Evolutionary conservation across 2,888 invertebrate genomes (phyloP).

Genomic region (Encarsia formosa): DNA sequence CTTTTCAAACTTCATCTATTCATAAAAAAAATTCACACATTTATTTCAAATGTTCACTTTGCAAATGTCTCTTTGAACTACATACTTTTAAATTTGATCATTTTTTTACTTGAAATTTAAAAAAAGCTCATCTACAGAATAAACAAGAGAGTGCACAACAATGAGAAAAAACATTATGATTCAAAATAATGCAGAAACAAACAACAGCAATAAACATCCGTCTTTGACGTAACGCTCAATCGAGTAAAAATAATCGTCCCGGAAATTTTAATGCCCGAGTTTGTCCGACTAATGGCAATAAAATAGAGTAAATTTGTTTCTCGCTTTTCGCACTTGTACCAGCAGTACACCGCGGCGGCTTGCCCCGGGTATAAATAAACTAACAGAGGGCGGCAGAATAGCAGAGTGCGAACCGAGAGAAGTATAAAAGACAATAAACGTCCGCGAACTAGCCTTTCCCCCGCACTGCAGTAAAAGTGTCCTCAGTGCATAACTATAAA

Average conservation of each 20-base stretch:
- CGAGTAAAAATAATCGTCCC: conserved; percentile 16
- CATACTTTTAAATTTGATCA: background rate
- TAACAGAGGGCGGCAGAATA: conserved; percentile 26
- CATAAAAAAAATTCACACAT: too few relatives aligned
- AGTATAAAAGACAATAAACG: conserved; percentile 40
- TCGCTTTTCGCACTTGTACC: conserved; percentile 17
- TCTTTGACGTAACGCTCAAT: conserved; percentile 2
- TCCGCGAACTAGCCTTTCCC: conserved; percentile 35
- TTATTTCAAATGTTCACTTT: background rate
- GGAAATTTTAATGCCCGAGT: conserved; percentile 26
- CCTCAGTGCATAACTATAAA: conserved; percentile 46
- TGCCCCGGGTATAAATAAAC: conserved; percentile 34
- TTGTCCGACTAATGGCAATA: conserved; percentile 16
- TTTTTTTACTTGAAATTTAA: background rate
- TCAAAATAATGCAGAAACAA: conserved; percentile 18
- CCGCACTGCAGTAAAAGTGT: conserved; percentile 41
- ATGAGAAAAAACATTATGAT: conserved; percentile 5
- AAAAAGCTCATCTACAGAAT: background rate
- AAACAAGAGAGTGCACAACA: background rate
- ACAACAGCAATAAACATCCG: background rate
- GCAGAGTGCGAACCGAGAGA: background rate
- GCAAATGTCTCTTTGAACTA: background rate
- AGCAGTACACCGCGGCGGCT: conserved; percentile 13
- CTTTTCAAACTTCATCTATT: too few relatives aligned
- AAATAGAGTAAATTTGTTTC: conserved; percentile 24